phyloP scores from a whole-genome alignment of 1,140 invertebrate species.

The Diprion similis region DNA sequence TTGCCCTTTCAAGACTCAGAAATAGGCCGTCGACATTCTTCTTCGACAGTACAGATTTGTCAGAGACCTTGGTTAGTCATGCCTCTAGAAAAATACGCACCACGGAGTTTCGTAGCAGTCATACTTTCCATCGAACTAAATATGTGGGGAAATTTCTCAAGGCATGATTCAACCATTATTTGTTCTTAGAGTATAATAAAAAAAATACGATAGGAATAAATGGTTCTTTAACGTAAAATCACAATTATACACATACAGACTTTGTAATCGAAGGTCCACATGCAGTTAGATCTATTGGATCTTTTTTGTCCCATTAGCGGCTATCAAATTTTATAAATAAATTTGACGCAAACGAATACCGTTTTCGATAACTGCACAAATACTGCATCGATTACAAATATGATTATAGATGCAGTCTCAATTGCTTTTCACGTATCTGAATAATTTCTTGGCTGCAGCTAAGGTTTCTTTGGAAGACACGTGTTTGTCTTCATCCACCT shows the following conservation, averaged over 20 bases:
- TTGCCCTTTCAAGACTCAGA: too few relatives aligned
- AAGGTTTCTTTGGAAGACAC: background rate
- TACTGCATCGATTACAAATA: background rate
- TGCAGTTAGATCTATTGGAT: background rate
- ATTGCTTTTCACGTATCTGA: background rate
- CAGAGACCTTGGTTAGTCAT: too few relatives aligned
- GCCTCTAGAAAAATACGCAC: too few relatives aligned
- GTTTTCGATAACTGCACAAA: background rate
- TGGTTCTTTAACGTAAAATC: background rate
- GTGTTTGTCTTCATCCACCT: background rate
- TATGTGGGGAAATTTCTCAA: background rate
- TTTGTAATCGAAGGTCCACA: background rate
- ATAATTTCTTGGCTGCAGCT: background rate
- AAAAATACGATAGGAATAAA: background rate
- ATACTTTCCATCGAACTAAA: background rate
- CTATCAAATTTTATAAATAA: background rate
- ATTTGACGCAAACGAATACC: background rate
- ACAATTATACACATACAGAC: background rate
- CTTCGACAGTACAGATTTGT: too few relatives aligned
- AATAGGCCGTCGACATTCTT: too few relatives aligned
- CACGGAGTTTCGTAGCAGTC: too few relatives aligned
- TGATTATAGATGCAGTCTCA: background rate
- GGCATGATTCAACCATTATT: background rate
- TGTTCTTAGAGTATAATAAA: background rate
- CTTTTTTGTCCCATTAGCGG: background rate